Percentiles rank a stretch among this genome's conserved stretches.
Conservation (phyloP, 1,140 invertebrate species). For the Muscidifurax raptorellus region DNA sequence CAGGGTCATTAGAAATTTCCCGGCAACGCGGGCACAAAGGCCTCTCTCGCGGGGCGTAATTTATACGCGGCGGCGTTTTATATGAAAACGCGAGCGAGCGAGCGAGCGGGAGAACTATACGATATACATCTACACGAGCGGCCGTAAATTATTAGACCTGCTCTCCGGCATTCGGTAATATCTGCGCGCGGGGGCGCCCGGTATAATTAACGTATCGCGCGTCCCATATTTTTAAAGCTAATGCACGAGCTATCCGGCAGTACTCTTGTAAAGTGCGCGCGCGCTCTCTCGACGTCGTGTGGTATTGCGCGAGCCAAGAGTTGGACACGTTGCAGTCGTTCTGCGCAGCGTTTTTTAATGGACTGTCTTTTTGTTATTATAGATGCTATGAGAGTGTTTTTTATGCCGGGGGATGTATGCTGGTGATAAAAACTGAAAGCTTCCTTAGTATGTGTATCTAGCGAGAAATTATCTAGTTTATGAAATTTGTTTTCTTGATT, state of each 20-base stretch:
- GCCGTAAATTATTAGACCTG: slow-evolving; percentile 52
- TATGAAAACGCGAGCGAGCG: slow-evolving; percentile 11
- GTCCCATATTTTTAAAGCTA: slow-evolving; percentile 56
- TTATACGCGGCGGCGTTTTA: slow-evolving; percentile 18
- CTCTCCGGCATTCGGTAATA: slow-evolving; percentile 55
- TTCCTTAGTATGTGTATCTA: too few species aligned
- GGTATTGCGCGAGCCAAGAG: background rate
- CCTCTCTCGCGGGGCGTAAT: background rate
- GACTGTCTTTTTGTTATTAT: too few species aligned
- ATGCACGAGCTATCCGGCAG: slow-evolving; percentile 37
- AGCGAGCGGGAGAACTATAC: background rate
- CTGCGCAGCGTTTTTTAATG: too few species aligned
- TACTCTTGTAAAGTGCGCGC: background rate
- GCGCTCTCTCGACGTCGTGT: too few species aligned
- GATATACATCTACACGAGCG: slow-evolving; percentile 18
- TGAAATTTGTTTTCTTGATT: too few species aligned
- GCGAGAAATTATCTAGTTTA: too few species aligned
- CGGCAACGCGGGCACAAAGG: background rate
- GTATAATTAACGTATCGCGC: slow-evolving; percentile 56
- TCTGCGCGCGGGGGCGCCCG: slow-evolving; percentile 34
- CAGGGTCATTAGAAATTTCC: slow-evolving; percentile 18
- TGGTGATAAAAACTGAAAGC: too few species aligned
- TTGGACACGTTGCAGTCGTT: background rate
- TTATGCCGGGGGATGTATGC: too few species aligned
- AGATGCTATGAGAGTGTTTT: too few species aligned